Base-by-base conservation (phyloP, 2,888 invertebrate genomes). In the Neoscelio sp. region DNA sequence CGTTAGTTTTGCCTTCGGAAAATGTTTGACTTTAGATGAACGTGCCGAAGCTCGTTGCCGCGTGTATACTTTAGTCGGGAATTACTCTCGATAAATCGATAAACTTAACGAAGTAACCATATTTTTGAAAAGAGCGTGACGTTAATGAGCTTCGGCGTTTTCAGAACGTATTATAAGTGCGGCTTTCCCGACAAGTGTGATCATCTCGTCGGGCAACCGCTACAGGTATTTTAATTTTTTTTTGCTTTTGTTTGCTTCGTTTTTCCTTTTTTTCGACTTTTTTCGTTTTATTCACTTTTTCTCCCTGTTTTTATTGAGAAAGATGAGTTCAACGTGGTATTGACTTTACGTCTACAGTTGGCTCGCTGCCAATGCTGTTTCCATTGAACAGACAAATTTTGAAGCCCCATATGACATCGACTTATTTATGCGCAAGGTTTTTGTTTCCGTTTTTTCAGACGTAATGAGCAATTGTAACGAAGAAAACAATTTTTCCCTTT, bases 11-110 rank as follows among this genome's bases (percentile, higher is more conserved):
- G 46, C 44, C 28, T 23, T 12, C 20, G 28, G 54, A 62, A 62
- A 71, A 71, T 71, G 71, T 71, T 71, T 71, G 62, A 52, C 62
- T 71, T 71, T 28, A 17, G 46, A 71, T 46, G 71, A 62, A 54
- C 54, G 15, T 10, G 23, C 15, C 18, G 26, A 0, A n/a, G 46
- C 42, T 62, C 46, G 15, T 62, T 38, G 68, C 44, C 17, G 15
- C 40, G 20, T 62, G 35, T 52, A 42, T 40, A 70, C 60, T 58
- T 70, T 40, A 40, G 13, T 58, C 30, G 33, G n/a, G 18, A 62
- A 60, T 70, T 50, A 20, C 50, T 23, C 13, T 13, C 50, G 33
- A 30, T 60, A 62, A 71, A 71, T 71, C 30, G 71, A 71, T 62
- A 44, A 46, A 58, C 48, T 46, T 58, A 23, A 48, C 58, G 40